These are phyloP conservation scores for Cryptus viduatorius DNA, from an alignment of 2,888 invertebrate species.

Conservation along the genomic window DNA sequence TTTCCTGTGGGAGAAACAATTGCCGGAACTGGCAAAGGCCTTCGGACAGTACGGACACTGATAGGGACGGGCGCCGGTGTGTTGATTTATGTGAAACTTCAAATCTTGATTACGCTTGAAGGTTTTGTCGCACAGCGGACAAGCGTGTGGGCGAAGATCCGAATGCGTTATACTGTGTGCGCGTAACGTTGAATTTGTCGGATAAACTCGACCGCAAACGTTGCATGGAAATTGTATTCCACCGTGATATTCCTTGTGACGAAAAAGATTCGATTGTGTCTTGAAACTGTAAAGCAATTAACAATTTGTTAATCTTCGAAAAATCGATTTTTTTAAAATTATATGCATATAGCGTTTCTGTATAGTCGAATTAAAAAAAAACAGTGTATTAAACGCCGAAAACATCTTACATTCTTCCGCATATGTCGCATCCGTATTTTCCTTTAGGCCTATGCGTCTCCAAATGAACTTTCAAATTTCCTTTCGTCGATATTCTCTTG, in stretches of 20 bases:
- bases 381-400: neutral
- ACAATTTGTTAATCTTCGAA: neutral
- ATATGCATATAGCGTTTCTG: neutral
- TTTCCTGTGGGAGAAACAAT: constrained; percentile 91
- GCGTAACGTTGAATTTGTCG: constrained; percentile 89
- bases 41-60: constrained; percentile 91
- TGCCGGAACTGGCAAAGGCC: constrained; percentile 90
- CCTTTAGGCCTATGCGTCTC: constrained; percentile 88
- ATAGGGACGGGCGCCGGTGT: constrained; percentile 91
- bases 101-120: constrained; percentile 92
- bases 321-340: neutral
- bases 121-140: constrained; percentile 89
- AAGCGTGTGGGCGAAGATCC: constrained; percentile 89
- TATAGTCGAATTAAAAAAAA: neutral
- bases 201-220: constrained; percentile 90
- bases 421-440: constrained; percentile 88
- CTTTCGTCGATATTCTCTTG: constrained; percentile 88
- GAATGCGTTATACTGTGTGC: constrained; percentile 91
- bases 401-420: constrained; percentile 89
- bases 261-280: constrained; percentile 88
- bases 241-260: constrained; percentile 88
- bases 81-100: constrained; percentile 92
- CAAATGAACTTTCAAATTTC: constrained; percentile 88
- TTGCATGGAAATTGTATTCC: constrained; percentile 88
- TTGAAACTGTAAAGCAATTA: constrained; percentile 87